Evolutionary conservation across 2,797 vertebrate genomes (phyloP), one percentile per base, ranked within the genome.

Genomic region (Sylvia borin): DNA sequence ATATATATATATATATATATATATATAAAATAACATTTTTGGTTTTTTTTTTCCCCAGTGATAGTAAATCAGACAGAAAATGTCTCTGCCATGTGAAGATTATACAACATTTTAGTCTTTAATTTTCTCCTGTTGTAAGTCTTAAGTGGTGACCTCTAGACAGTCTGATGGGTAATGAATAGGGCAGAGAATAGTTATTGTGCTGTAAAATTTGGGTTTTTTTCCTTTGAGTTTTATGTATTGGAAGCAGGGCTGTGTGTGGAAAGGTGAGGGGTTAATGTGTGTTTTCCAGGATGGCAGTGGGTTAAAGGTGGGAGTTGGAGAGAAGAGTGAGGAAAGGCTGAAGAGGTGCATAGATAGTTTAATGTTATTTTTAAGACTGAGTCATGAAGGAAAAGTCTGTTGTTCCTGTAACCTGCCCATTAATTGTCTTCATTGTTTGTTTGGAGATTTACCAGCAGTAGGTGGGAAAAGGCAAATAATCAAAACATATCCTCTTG

Each of bases 11-110:
- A 36, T 8, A 36, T 36, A 36, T 36, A 36, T 36, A 36, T 36
- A 36, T 36, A 36, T 36, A 36, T 36, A 36, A 36, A 42, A 43
- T 43, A 43, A 7, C 42, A 43, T 20, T 45, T 45, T 45, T 45
- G 36, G 45, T 40, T 32, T 5, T 2, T 2, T 31, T 34, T 55
- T 58, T 22, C 5, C 0, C 13, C 2, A 6, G 0, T 32, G 32
- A 40, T 27, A 88, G 54, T 9, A 62, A 47, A 70, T 24, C 4
- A 11, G n/a, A 50, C 32, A 43, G 13, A 65, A 85, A 40, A 50
- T 5, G 2, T 66, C 10, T 85, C 13, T 66, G 18, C 27, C 12
- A 3, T 74, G 29, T 11, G 25, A 84, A 62, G 38, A 27, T 26
- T 32, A 24, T 8, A 8, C 10, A 60, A 7, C 5, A 36, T 43